Evolutionary conservation across 1,140 invertebrate species (phyloP).

Genomic region (Calliphora vicina): DNA sequence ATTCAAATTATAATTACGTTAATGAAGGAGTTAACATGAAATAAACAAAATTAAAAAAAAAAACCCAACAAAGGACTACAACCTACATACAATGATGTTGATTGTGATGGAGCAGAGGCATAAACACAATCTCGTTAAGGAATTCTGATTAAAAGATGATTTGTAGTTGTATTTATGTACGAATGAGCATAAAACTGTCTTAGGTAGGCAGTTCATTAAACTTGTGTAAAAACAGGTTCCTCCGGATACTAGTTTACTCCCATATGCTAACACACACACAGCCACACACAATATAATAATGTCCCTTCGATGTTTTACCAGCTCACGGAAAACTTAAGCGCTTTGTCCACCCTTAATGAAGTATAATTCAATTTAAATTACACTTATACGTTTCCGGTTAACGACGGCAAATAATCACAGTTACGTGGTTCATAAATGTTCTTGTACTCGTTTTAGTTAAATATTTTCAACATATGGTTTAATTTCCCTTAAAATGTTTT

Average conservation of each 20-base stretch:
- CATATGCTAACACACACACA: background rate
- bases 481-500: constrained; percentile 56
- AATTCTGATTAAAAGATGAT: constrained; percentile 25
- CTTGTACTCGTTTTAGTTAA: background rate
- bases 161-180: constrained; percentile 2
- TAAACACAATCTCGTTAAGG: background rate
- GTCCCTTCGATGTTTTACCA: background rate
- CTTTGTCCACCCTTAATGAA: constrained; percentile 21
- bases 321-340: no score
- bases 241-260: background rate
- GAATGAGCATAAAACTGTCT: no score
- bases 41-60: background rate
- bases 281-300: background rate
- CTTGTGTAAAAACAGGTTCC: background rate
- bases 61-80: background rate
- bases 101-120: background rate
- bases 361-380: constrained; percentile 63
- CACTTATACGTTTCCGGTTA: constrained; percentile 59
- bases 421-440: background rate
- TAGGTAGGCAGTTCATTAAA: background rate
- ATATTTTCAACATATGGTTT: constrained; percentile 62
- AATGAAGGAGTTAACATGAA: constrained; percentile 23
- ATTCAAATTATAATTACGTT: constrained; percentile 30
- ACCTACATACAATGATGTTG: no score
- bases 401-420: background rate